phyloP scores from a whole-genome alignment of 2,888 invertebrate species.

The Idaea aversata region DNA sequence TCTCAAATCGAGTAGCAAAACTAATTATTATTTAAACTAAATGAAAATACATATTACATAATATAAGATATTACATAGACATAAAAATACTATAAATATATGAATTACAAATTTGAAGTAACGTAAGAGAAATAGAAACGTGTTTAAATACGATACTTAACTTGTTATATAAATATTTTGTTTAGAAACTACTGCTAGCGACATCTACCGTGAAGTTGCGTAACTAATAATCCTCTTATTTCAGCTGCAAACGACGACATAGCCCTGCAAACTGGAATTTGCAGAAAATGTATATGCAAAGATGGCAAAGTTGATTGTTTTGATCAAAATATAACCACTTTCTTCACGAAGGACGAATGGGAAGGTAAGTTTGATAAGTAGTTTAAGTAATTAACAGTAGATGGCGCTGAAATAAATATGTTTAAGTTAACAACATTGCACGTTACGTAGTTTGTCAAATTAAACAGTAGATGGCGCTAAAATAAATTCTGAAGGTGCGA shows the following conservation, averaged over 20 bases:
- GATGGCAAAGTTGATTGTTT: constrained; percentile 78
- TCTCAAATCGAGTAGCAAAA: no score
- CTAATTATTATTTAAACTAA: no score
- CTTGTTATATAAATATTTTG: background rate
- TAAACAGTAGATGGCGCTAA: no score
- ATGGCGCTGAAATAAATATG: constrained; percentile 20
- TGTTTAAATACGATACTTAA: no score
- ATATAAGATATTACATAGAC: no score
- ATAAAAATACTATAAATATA: no score
- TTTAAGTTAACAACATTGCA: no score
- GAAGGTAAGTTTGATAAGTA: constrained; percentile 45
- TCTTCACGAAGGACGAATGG: constrained; percentile 81
- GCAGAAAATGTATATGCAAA: constrained; percentile 77
- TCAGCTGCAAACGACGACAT: constrained; percentile 32
- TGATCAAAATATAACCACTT: constrained; percentile 63
- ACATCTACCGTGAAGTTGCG: constrained; percentile 44
- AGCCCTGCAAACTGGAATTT: constrained; percentile 63
- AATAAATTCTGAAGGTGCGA: no score
- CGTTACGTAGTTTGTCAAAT: no score
- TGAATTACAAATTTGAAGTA: no score
- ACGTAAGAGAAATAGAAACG: background rate
- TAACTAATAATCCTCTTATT: constrained; percentile 33
- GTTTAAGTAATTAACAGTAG: background rate
- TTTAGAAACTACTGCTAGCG: constrained; percentile 19
- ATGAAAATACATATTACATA: no score